Evolutionary conservation across 2,888 invertebrate genomes (phyloP), one percentile per base, ranked within the genome.

Genomic region (Drosophila ochracea): DNA sequence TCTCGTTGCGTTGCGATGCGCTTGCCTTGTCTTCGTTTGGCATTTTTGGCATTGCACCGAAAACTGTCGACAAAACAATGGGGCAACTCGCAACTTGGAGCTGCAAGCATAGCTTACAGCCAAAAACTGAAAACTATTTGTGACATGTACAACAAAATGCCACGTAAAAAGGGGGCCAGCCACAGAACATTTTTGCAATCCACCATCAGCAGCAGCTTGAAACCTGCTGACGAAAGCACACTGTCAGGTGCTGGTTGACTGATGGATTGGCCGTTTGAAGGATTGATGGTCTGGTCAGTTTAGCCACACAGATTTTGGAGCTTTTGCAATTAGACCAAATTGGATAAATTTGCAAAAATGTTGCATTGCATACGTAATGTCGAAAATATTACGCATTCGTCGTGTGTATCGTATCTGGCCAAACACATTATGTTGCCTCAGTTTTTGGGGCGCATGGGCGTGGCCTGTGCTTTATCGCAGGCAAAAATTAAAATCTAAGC

Each of bases 401-500:
- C 47, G 11, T 19, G 50, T 64, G 47, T 35, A 16, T 16, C 47
- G 47, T 16, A 47, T 47, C 47, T 47, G 21, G 16, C 47, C 16
- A 21, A 47, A 54, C 47, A 37, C 43, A 52, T 41, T 52, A 59
- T 11, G 41, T 11, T 39, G 21, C 39, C 31, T 19, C 25, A 19
- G 16, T 28, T n/a, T n/a, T 31, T 11, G 11, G n/a, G 25, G 30
- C 3, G 2, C 1, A 25, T 50, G 37, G 61, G 71, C 70, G 61
- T 58, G 60, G 31, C 41, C 16, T 6, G 61, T 65, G 35, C 73
- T 87, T 84, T 79, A 87, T 87, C 73, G 73, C 73, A 53, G 74
- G 49, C 76, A 77, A 87, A 84, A 84, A 84, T 89, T 87, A 84
- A 89, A 84, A 84, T 84, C 90, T 89, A 89, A 89, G 84, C 89